Percentiles rank a stretch among this genome's conserved stretches.
Evolutionary conservation across 2,888 invertebrate genomes (phyloP).

Genomic region (Hoplodrina ambigua): DNA sequence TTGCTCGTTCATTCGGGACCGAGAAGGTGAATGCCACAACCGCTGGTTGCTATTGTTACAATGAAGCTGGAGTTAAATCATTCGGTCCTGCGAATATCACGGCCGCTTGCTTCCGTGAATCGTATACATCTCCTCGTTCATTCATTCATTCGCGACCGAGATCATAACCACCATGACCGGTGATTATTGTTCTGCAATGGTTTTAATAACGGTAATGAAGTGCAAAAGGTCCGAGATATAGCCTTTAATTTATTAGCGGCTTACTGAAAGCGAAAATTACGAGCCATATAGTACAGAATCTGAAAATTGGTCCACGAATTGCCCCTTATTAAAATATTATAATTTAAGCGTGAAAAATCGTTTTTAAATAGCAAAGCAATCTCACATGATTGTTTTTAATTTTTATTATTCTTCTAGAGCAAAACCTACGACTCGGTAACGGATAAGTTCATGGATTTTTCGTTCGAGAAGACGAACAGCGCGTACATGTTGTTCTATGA

Average conservation of each 20-base stretch:
- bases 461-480: slow-evolving; percentile 99
- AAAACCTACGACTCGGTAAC: slow-evolving; percentile 99
- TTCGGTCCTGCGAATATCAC: slow-evolving; percentile 98
- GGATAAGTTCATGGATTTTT: slow-evolving; percentile 99
- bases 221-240: too few species aligned
- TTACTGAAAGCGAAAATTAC: too few species aligned
- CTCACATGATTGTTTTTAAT: background rate
- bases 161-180: slow-evolving; percentile 92
- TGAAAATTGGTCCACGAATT: too few species aligned
- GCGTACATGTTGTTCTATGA: slow-evolving; percentile 99
- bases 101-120: slow-evolving; percentile 98
- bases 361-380: background rate
- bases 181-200: too few species aligned
- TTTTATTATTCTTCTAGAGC: slow-evolving; percentile 89
- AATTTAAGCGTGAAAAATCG: too few species aligned
- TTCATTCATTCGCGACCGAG: slow-evolving; percentile 61
- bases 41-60: slow-evolving; percentile 96
- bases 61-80: slow-evolving; percentile 97
- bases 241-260: too few species aligned
- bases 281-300: too few species aligned
- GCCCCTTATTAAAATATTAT: too few species aligned
- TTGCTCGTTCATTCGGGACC: background rate
- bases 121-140: slow-evolving; percentile 75
- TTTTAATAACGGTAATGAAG: too few species aligned
- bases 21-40: slow-evolving; percentile 92